Evolutionary conservation across 2,113 vertebrate species (phyloP).

Genomic region (Tonatia bakeri): DNA sequence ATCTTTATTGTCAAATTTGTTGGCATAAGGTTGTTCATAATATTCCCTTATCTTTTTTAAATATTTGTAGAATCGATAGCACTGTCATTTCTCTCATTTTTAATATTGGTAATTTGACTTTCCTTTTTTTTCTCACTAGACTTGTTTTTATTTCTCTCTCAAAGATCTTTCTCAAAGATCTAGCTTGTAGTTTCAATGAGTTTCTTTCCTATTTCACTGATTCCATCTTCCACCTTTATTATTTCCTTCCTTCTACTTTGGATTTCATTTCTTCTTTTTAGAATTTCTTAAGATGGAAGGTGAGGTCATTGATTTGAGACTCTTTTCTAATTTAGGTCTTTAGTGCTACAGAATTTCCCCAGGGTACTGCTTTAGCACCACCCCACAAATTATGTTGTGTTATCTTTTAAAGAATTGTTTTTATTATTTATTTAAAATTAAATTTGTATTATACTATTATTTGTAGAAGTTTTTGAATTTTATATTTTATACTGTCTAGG

Average conservation of each 20-base stretch:
- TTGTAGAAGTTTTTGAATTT: no score
- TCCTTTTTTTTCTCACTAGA: no score
- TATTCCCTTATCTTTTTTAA: background rate
- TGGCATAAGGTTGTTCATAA: background rate
- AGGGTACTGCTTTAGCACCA: background rate
- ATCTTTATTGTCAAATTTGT: background rate
- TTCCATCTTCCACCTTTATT: background rate
- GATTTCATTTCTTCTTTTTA: background rate
- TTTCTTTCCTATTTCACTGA: background rate
- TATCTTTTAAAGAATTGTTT: no score
- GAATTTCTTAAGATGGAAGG: background rate
- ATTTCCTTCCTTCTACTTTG: background rate
- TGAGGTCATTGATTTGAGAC: background rate
- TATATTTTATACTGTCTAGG: no score
- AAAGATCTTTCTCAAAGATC: background rate
- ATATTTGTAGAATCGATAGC: background rate
- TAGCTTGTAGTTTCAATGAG: constrained; percentile 6
- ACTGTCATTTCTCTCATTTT: background rate
- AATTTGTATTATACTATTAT: no score
- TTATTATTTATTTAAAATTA: no score
- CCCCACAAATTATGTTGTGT: background rate
- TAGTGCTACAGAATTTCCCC: background rate
- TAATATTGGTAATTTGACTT: background rate
- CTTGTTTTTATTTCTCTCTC: no score
- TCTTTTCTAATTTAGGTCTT: background rate